phyloP scores from a whole-genome alignment of 2,888 invertebrate genomes.

The Gastracanthus pulcherrimus region DNA sequence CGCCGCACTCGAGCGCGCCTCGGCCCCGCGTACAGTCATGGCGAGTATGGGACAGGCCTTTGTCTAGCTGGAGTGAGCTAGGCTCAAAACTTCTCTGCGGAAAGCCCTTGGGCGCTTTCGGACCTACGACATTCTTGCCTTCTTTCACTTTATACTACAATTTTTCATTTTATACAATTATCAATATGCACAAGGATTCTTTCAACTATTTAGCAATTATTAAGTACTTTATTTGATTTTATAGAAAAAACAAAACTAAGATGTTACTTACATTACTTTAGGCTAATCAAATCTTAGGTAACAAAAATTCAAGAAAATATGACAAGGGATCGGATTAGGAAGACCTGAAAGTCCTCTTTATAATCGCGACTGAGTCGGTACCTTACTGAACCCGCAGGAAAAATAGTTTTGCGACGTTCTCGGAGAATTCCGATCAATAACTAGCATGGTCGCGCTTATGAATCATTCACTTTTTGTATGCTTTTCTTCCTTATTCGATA shows the following conservation, averaged over 20 bases:
- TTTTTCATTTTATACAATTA: too few species aligned
- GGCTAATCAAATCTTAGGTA: not conserved
- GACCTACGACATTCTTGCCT: too few species aligned
- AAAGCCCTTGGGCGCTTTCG: too few species aligned
- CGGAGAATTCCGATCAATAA: slow-evolving; percentile 30
- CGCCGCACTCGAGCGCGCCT: not conserved
- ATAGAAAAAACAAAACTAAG: not conserved
- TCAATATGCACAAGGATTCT: too few species aligned
- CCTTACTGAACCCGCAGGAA: not conserved
- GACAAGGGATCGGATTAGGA: slow-evolving; percentile 28
- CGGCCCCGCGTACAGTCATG: too few species aligned
- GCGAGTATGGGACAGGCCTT: too few species aligned
- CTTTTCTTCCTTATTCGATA: not conserved
- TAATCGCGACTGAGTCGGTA: not conserved
- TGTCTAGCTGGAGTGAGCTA: too few species aligned
- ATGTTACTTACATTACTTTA: not conserved
- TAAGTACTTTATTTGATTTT: too few species aligned
- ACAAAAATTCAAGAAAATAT: not conserved
- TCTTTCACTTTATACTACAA: too few species aligned
- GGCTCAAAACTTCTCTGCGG: not conserved
- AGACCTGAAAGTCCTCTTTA: slow-evolving; percentile 18
- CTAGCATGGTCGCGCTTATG: slow-evolving; percentile 12
- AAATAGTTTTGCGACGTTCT: slow-evolving; percentile 4
- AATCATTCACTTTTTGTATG: slow-evolving; percentile 14
- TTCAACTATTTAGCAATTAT: too few species aligned